phyloP scores from a whole-genome alignment of 2,797 vertebrate genomes.

The Simalia tracyae region DNA sequence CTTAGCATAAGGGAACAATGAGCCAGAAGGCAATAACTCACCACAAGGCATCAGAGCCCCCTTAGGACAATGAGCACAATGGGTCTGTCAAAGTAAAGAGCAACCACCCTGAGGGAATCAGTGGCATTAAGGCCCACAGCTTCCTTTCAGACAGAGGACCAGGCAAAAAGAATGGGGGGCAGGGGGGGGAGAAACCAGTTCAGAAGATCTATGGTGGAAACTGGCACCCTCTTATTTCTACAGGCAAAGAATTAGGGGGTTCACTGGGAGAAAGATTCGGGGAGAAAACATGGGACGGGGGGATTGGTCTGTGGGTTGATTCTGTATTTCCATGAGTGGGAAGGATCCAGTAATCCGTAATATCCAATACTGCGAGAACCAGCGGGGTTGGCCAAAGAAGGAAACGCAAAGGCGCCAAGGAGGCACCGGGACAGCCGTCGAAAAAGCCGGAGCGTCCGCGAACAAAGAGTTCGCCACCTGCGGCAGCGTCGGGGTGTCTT shows the following conservation, averaged over 20 bases:
- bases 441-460: background rate
- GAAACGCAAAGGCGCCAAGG: background rate
- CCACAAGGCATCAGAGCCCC: background rate
- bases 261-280: background rate
- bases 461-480: background rate
- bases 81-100: background rate
- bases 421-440: too few species aligned
- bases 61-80: background rate
- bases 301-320: too few species aligned
- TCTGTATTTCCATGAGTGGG: background rate
- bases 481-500: background rate
- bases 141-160: background rate
- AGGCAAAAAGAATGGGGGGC: background rate
- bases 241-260: background rate
- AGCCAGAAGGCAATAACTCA: background rate
- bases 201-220: background rate
- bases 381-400: background rate
- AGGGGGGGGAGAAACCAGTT: background rate
- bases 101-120: background rate
- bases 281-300: background rate
- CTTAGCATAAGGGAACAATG: background rate
- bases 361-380: background rate
- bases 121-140: too few species aligned
- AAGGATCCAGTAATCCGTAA: background rate
- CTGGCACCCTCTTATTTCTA: background rate